Percentiles rank a stretch among this genome's conserved stretches.
Conservation (phyloP, 2,113 vertebrate genomes). For the Notarius quadriscutis region DNA sequence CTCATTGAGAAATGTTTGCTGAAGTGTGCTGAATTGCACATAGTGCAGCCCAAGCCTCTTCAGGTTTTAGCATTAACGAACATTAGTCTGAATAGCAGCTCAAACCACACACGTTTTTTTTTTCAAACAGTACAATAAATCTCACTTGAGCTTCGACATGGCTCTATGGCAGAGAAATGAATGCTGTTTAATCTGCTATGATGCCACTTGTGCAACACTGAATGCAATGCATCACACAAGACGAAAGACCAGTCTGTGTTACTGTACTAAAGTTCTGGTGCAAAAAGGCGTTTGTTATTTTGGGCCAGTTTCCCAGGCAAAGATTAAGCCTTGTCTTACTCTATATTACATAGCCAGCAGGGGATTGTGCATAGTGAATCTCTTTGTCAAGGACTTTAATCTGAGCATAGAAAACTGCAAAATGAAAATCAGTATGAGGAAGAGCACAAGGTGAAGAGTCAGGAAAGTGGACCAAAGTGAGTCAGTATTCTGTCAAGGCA, state of each 20-base stretch:
- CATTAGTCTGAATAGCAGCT: conserved; percentile 12
- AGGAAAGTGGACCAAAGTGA: conserved; percentile 4
- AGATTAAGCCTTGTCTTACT: conserved; percentile 31
- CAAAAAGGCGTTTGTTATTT: conserved; percentile 27
- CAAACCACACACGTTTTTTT: neutral
- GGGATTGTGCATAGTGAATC: conserved; percentile 31
- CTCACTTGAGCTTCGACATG: conserved; percentile 36
- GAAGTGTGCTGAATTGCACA: neutral
- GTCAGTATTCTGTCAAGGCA: conserved; percentile 30
- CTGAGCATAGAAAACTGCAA: conserved; percentile 9
- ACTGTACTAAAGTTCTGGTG: conserved; percentile 24
- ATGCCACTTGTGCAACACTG: conserved; percentile 7
- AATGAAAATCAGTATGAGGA: conserved; percentile 7
- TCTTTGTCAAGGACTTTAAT: conserved; percentile 26
- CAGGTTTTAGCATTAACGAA: conserved; percentile 42
- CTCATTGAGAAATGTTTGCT: conserved; percentile 38
- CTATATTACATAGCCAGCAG: conserved; percentile 17
- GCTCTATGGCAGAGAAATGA: conserved; percentile 27
- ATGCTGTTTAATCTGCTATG: conserved; percentile 33
- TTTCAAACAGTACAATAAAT: conserved; percentile 36
- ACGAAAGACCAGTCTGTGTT: neutral
- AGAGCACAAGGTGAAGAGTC: conserved; percentile 4
- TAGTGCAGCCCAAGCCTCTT: neutral
- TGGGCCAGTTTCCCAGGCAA: conserved; percentile 16
- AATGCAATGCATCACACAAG: conserved; percentile 12